Percentiles rank a stretch among this genome's conserved stretches.
Evolutionary conservation across 2,113 vertebrate species (phyloP).

Genomic region (Apodemus sylvaticus): DNA sequence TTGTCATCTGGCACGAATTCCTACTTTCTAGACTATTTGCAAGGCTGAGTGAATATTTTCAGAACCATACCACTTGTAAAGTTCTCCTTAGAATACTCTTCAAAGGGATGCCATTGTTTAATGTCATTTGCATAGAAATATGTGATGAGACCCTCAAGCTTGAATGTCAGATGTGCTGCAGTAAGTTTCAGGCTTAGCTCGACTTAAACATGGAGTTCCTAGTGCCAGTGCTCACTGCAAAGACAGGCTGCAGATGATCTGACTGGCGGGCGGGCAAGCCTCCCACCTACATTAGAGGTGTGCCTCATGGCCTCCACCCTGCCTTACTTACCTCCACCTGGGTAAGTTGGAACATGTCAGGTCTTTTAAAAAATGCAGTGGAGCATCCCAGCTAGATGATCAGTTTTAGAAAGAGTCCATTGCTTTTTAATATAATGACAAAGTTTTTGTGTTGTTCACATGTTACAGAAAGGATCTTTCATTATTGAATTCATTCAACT

Average conservation of each 20-base stretch:
- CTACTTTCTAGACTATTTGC: slow-evolving; percentile 41
- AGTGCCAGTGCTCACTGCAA: slow-evolving; percentile 66
- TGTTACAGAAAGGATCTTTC: slow-evolving; percentile 7
- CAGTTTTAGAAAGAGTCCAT: slow-evolving; percentile 63
- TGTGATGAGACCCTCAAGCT: slow-evolving; percentile 51
- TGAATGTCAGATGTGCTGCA: slow-evolving; percentile 47
- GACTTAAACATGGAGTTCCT: slow-evolving; percentile 52
- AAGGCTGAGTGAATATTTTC: slow-evolving; percentile 54
- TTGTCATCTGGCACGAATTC: slow-evolving; percentile 11
- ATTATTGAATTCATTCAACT: slow-evolving; percentile 56
- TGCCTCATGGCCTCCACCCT: slow-evolving; percentile 59
- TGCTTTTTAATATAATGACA: slow-evolving; percentile 68
- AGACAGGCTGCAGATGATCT: slow-evolving; percentile 70
- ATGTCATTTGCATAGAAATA: slow-evolving; percentile 54
- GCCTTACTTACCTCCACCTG: neutral
- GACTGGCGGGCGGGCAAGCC: slow-evolving; percentile 75
- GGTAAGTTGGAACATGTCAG: slow-evolving; percentile 71
- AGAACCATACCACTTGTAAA: slow-evolving; percentile 53
- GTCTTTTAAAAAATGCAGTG: slow-evolving; percentile 57
- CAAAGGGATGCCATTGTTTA: slow-evolving; percentile 23
- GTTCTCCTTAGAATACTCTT: slow-evolving; percentile 21
- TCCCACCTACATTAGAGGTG: slow-evolving; percentile 62
- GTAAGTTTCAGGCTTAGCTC: slow-evolving; percentile 57
- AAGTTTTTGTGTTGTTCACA: neutral
- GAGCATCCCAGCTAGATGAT: slow-evolving; percentile 59